Base-by-base conservation (phyloP, 1,140 invertebrate species). In the Psix sp. region DNA sequence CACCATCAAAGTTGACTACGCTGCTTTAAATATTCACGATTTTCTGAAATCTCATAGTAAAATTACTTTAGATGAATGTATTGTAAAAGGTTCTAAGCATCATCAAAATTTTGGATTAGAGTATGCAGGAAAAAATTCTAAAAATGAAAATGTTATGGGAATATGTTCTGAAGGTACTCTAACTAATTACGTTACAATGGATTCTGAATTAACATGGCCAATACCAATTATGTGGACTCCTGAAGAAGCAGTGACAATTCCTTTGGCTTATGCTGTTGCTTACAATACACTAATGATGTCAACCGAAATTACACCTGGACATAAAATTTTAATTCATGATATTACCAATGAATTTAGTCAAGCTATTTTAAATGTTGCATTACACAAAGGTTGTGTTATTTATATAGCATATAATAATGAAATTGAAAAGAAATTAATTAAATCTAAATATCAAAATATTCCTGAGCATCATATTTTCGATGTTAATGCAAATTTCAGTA, bases 201-300 rank as follows among this genome's bases (percentile, higher is more conserved):
- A 95, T 86, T 88, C 90, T 24, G 88, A 89, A 9, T 96, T 96
- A 86, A 88, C 95, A 68, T 98, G 96, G 96, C 88, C 92, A 70
- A 79, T 91, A 38, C 90, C 90, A 2, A 71, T 84, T 0, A 57
- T 73, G 3, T 91, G 90, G 90, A 86, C 80, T 5, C 67, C 90
- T 10, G 88, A 88, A 49, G 89, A 91, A 48, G 91, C 90, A 21
- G 88, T 88, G 1, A 90, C 90, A 6, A 88, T 92, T 10, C 90
- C 91, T 26, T 39, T 85, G 3, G 51, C 82, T n/a, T 86, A 86
- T 54, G 38, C 93, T 33, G 96, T 95, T 14, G 73, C 91, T n/a
- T 98, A 96, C 86, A 96, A 96, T 84, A 94, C 95, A 9, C 84
- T 98, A 26, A 77, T 93, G 17, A 91, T 96, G 36, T 90, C 96